phyloP scores from a whole-genome alignment of 1,140 invertebrate species.

The Callitettix versicolor region DNA sequence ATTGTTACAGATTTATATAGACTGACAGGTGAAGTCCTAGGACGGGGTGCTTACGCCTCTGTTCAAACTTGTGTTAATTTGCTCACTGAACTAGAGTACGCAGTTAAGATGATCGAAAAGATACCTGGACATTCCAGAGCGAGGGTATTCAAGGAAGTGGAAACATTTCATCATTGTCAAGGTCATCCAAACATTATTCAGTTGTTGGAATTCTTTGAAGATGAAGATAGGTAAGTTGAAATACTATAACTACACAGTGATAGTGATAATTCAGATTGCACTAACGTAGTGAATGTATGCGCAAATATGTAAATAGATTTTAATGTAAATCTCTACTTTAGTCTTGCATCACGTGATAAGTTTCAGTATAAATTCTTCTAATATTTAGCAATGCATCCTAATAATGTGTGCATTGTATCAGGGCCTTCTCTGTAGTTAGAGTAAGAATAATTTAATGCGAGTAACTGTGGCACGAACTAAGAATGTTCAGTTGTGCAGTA shows the following conservation, averaged over 20 bases:
- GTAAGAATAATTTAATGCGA: too few species aligned
- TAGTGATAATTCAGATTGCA: background rate
- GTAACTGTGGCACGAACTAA: too few species aligned
- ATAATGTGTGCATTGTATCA: too few species aligned
- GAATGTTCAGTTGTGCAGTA: too few species aligned
- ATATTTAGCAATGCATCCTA: too few species aligned
- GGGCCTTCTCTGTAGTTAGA: too few species aligned
- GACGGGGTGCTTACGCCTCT: conserved; percentile 91
- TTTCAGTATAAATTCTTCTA: too few species aligned
- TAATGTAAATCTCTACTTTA: background rate
- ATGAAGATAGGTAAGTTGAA: conserved; percentile 59
- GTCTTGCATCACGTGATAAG: background rate
- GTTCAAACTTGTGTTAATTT: conserved; percentile 88
- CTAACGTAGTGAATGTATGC: background rate
- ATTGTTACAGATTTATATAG: conserved; percentile 78
- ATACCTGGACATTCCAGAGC: conserved; percentile 82
- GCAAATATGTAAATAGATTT: background rate
- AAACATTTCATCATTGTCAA: conserved; percentile 96
- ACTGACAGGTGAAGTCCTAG: conserved; percentile 87
- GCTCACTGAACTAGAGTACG: conserved; percentile 84
- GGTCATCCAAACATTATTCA: conserved; percentile 95
- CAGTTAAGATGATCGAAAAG: conserved; percentile 96
- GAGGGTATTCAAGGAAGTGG: conserved; percentile 93
- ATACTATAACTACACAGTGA: background rate
- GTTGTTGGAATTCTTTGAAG: conserved; percentile 94